Conservation (phyloP, 2,888 invertebrate genomes). For the Erebia palarica region DNA sequence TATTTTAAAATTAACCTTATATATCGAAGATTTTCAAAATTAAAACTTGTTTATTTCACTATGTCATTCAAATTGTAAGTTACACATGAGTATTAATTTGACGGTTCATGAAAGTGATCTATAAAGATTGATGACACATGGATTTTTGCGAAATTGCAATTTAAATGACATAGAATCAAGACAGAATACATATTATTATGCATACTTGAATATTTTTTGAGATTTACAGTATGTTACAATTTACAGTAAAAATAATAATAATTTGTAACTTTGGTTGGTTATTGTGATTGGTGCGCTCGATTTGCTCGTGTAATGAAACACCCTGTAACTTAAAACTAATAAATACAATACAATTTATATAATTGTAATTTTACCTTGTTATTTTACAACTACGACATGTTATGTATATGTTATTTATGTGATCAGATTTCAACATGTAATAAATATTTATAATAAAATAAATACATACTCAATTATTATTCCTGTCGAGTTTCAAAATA, state of each 20-base stretch:
- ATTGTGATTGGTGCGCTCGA: neutral
- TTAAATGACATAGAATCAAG: neutral
- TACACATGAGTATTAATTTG: neutral
- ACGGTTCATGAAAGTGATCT: neutral
- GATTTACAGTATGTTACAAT: neutral
- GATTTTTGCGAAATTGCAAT: neutral
- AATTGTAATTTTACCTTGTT: neutral
- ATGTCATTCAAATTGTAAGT: neutral
- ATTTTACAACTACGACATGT: conserved; percentile 30
- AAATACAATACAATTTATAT: neutral
- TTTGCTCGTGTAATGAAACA: neutral
- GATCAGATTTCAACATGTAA: conserved; percentile 34
- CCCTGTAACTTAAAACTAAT: conserved; percentile 11
- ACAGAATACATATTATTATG: neutral
- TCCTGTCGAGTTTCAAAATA: conserved; percentile 1
- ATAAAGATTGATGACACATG: neutral
- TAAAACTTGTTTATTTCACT: neutral
- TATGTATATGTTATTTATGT: conserved; percentile 20
- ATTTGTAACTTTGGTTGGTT: neutral
- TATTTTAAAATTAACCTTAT: too few relatives aligned
- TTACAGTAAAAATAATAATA: neutral
- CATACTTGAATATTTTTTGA: neutral
- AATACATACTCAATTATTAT: neutral
- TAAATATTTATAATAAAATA: conserved; percentile 2
- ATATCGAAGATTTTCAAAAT: too few relatives aligned